Base-by-base conservation (phyloP, 2,888 invertebrate genomes). In the Ormyrus nitidulus region DNA sequence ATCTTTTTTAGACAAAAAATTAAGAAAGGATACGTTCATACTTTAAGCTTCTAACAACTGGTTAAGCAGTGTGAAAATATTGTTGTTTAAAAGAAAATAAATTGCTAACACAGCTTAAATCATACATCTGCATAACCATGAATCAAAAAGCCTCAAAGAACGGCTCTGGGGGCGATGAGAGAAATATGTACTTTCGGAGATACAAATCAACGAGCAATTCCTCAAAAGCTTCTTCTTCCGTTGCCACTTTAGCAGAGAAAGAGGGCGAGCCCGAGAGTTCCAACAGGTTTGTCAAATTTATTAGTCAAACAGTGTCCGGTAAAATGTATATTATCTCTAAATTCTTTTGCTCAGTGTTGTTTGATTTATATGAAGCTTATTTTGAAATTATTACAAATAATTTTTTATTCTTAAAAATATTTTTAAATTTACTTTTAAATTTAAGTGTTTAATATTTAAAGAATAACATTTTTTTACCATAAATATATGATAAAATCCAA, bases 81-180 rank as follows among this genome's bases (percentile, higher is more conserved):
- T 69, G 19, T 65, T 69, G 11, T 69, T 79, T 71, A 69, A 77
- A 49, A 68, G 44, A 76, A 53, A 69, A 64, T 51, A 73, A 64
- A 49, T 58, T 68, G 11, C 64, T 78, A 76, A 77, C 69, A 68
- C 68, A 65, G 77, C 75, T 76, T 81, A 65, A 77, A 73, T 79
- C 78, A 80, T 75, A 78, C 66, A 66, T 68, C 73, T 75, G 68
- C 56, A 58, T 79, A 81, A 79, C 71, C 82, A 88, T 89, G 88
- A 86, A 87, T 88, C 19, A 19, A 19, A 89, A 89, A 86, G 86
- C 87, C 85, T 85, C 88, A 86, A 88, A 88, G 87, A 89, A 87
- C 84, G 69, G 87, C 86, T 88, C 87, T 86, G 88, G 88, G 85
- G 88, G 88, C 86, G 89, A 89, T 88, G 89, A 89, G 88, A 89